Evolutionary conservation across 1,140 invertebrate species (phyloP), one percentile per base, ranked within the genome.

Genomic region (Drosophila paulistorum): DNA sequence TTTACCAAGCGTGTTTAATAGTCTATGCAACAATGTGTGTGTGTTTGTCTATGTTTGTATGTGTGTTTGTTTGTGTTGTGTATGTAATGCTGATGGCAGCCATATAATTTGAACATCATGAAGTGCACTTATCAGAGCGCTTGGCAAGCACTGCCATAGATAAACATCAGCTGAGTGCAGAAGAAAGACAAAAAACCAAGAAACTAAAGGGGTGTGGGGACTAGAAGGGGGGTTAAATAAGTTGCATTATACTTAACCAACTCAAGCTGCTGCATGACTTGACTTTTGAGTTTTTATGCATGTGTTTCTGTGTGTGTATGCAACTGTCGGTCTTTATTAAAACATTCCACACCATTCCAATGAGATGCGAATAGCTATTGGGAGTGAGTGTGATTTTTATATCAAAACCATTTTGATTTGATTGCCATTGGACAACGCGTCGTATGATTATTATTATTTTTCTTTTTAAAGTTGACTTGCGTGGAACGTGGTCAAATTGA

Each of bases 21-120:
- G 83, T 65, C 76, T 74, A 60, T 86, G 79, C 84, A 83, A 86
- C 84, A 86, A 89, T 86, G 79, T 77, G 76, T 54, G 30, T 35
- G 10, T 11, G 33, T 42, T n/a, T 45, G 45, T 48, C 14, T 30
- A 17, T 58, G 54, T 42, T 7, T 57, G 45, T 42, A 10, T 57
- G 45, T 37, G 37, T 35, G n/a, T 65, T 11, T 23, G 54, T 58
- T 33, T 48, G 57, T 65, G 39, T 45, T 61, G 30, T 66, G 33
- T 70, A 64, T 77, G 68, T 87, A 87, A 86, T 83, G 83, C 72
- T 86, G 84, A 86, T 86, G 83, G 79, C 81, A 75, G 66, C 83
- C 83, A 87, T 86, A 86, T 86, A 86, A 86, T 86, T 86, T 87
- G 79, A 86, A 75, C 83, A 83, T 86, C 79, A 86, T 86, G 79